These are phyloP conservation scores for Hemistola chrysoprasaria DNA, from an alignment of 2,888 invertebrate species.

Conservation along the genomic window DNA sequence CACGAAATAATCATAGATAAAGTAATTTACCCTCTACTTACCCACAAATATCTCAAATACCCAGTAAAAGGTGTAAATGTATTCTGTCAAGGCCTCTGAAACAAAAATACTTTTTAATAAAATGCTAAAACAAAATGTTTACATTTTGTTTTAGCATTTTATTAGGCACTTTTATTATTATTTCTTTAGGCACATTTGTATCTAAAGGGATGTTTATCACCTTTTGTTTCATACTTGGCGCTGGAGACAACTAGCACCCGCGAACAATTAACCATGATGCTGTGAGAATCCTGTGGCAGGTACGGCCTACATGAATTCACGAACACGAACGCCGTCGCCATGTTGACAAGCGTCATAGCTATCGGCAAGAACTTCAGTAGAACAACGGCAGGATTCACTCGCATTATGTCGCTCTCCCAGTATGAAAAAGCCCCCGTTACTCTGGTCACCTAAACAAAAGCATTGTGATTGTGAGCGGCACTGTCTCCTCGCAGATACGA, in stretches of 20 bases:
- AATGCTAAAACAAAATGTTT: too few species aligned
- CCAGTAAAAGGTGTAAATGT: slow-evolving; percentile 62
- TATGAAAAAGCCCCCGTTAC: slow-evolving; percentile 62
- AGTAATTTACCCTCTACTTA: slow-evolving; percentile 33
- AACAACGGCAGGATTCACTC: slow-evolving; percentile 56
- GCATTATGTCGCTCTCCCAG: slow-evolving; percentile 69
- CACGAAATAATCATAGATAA: too few species aligned
- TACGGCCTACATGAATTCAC: slow-evolving; percentile 51
- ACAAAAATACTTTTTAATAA: slow-evolving; percentile 16
- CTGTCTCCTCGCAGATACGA: slow-evolving; percentile 16
- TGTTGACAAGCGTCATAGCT: slow-evolving; percentile 61
- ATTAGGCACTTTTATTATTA: too few species aligned
- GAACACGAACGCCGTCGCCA: slow-evolving; percentile 62
- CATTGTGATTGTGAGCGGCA: slow-evolving; percentile 14
- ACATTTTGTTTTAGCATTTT: too few species aligned
- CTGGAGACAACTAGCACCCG: slow-evolving; percentile 41
- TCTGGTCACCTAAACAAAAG: slow-evolving; percentile 57
- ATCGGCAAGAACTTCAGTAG: slow-evolving; percentile 66
- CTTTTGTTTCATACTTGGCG: slow-evolving; percentile 35
- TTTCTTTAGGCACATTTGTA: too few species aligned
- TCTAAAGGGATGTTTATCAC: slow-evolving; percentile 53
- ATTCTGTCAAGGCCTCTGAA: slow-evolving; percentile 61
- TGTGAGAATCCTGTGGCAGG: slow-evolving; percentile 22
- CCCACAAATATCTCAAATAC: slow-evolving; percentile 67
- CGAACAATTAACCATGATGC: slow-evolving; percentile 55